Base-by-base conservation (phyloP, 1,140 invertebrate genomes). In the Drosophila pachea region DNA sequence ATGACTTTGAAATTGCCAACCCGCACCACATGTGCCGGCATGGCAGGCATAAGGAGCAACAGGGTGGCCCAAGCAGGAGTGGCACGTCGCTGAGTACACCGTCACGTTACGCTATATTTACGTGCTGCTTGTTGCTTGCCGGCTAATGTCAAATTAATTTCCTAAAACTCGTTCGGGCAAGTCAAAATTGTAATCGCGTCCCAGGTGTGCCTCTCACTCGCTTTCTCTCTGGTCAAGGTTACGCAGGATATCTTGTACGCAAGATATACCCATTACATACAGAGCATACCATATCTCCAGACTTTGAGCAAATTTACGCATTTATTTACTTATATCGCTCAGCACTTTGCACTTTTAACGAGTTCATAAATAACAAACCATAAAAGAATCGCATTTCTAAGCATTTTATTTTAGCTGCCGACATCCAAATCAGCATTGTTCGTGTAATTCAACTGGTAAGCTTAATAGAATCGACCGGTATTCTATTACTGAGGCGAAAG, bases 1-100 rank as follows among this genome's bases (percentile, higher is more conserved):
- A 82, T 84, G 78, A 69, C 79, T 84, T 82, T 74, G 68, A 75
- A 75, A 83, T 75, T 75, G 72, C 71, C 63, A 58, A 48, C 40
- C 59, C 58, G 22, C 22, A 22, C 14, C 43, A 36, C 12, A 36
- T 59, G 43, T 45, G 56, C 14, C 14, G 22, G 43, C 22, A 22
- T 36, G 43, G 33, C 12, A 32, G 9, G 29, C 12, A 42, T 29
- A 45, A 14, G 16, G 22, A 47, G 54, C 54, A 56, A 56, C 40
- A 56, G 45, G 40, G 45, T 45, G 76, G 31, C 45, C 45, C 73
- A 53, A 12, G 58, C 59, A 62, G 53, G 50, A 32, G 53, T 50
- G 73, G 61, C 77, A 82, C 78, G 64, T 68, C 53, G 62, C 16
- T 36, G 29, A 32, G 40, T 49, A 32, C 33, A 56, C 35, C 48